phyloP scores from a whole-genome alignment of 1,140 invertebrate genomes.

The Zaprionus taronus region DNA sequence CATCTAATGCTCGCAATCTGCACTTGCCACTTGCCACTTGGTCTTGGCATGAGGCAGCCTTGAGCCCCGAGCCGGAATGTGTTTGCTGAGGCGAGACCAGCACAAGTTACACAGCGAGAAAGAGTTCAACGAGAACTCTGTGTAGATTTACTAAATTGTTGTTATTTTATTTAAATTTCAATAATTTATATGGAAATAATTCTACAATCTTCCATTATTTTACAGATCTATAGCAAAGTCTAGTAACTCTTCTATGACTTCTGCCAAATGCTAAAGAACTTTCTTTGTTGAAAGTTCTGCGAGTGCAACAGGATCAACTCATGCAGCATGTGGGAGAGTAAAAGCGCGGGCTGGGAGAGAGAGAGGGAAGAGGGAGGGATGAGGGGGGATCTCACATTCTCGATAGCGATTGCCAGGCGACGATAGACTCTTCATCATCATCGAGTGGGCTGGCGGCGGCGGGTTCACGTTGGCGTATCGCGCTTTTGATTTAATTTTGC shows the following conservation, averaged over 20 bases:
- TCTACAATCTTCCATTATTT: no score
- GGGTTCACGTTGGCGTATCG: conserved; percentile 74
- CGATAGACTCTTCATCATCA: conserved; percentile 71
- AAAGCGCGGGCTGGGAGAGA: background rate
- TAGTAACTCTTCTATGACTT: background rate
- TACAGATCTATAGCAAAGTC: no score
- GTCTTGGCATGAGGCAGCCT: conserved; percentile 20
- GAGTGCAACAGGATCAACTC: conserved; percentile 16
- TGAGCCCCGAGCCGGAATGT: conserved; percentile 1
- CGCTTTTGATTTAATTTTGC: conserved; percentile 79
- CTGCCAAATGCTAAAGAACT: background rate
- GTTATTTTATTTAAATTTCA: background rate
- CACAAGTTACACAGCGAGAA: background rate
- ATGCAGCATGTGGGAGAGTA: background rate
- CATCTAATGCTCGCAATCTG: conserved; percentile 84
- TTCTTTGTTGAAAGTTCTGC: background rate
- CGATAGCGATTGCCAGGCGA: conserved; percentile 49
- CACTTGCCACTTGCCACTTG: conserved; percentile 84
- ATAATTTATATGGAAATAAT: no score
- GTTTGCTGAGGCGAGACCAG: background rate
- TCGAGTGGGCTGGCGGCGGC: conserved; percentile 57
- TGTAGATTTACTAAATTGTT: no score
- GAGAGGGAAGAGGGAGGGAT: no score
- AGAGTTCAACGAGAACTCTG: background rate
- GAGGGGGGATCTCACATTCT: conserved; percentile 9